Evolutionary conservation across 1,140 invertebrate species (phyloP).

Genomic region (Euschistus heros): DNA sequence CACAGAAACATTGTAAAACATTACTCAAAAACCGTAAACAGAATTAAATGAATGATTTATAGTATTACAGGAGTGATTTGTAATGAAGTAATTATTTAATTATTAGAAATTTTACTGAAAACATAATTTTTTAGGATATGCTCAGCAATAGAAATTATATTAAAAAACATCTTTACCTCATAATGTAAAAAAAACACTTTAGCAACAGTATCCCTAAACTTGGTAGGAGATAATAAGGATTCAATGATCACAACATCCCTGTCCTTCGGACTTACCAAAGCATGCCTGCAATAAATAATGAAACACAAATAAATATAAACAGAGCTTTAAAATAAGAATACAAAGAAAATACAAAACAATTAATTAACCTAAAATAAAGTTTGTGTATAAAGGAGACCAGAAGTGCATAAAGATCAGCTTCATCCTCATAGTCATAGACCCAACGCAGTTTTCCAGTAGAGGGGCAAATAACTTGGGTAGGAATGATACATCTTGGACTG

Average conservation of each 20-base stretch:
- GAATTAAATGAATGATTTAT: too few species aligned
- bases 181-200: constrained; percentile 86
- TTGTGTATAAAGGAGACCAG: constrained; percentile 80
- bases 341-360: neutral
- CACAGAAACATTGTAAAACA: too few species aligned
- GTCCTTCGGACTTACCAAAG: constrained; percentile 87
- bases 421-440: constrained; percentile 57
- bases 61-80: too few species aligned
- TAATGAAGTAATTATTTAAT: too few species aligned
- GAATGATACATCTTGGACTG: constrained; percentile 76
- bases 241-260: constrained; percentile 82
- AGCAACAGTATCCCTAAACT: constrained; percentile 74
- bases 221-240: constrained; percentile 69
- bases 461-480: constrained; percentile 59
- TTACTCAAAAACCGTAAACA: too few species aligned
- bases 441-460: constrained; percentile 49
- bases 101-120: too few species aligned
- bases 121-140: too few species aligned
- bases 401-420: constrained; percentile 71
- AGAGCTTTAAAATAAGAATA: neutral
- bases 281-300: constrained; percentile 48
- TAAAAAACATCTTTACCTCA: constrained; percentile 51
- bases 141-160: too few species aligned
- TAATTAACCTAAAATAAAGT: constrained; percentile 70
- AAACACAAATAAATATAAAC: constrained; percentile 22